These are phyloP conservation scores for Anabacerthia variegaticeps DNA, from an alignment of 2,797 vertebrate genomes.

Conservation along the genomic window DNA sequence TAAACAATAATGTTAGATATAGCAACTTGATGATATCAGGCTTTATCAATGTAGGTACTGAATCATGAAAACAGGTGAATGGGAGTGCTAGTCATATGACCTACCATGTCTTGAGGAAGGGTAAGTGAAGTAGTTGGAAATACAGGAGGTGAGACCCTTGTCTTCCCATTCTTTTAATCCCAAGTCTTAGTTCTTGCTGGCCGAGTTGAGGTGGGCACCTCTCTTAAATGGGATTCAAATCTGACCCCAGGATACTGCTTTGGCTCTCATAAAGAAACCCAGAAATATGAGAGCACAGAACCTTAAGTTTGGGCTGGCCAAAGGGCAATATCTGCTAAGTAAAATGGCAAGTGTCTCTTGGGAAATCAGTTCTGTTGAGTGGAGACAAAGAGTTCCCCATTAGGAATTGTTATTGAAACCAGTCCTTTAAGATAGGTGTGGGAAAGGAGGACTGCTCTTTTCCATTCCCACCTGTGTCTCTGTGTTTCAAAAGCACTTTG, in stretches of 20 bases:
- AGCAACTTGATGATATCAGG: no score
- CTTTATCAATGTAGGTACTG: background rate
- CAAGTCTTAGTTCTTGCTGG: background rate
- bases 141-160: background rate
- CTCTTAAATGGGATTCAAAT: background rate
- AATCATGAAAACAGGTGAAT: background rate
- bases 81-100: background rate
- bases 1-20: background rate
- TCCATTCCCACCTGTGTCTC: background rate
- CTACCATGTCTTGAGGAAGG: background rate
- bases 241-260: background rate
- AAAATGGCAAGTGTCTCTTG: background rate
- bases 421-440: background rate
- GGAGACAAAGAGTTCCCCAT: background rate
- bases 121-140: background rate
- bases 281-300: background rate
- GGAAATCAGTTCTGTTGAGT: background rate
- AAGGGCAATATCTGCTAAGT: background rate
- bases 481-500: background rate
- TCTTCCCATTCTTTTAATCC: background rate
- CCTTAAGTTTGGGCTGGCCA: background rate
- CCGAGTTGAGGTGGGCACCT: background rate
- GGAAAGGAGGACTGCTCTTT: background rate
- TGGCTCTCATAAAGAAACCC: background rate
- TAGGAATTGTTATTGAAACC: background rate